A percentile compares a stretch with the other conserved stretches of the same genome.
Conservation (phyloP, 2,113 vertebrate species). For the Pantherophis guttatus region DNA sequence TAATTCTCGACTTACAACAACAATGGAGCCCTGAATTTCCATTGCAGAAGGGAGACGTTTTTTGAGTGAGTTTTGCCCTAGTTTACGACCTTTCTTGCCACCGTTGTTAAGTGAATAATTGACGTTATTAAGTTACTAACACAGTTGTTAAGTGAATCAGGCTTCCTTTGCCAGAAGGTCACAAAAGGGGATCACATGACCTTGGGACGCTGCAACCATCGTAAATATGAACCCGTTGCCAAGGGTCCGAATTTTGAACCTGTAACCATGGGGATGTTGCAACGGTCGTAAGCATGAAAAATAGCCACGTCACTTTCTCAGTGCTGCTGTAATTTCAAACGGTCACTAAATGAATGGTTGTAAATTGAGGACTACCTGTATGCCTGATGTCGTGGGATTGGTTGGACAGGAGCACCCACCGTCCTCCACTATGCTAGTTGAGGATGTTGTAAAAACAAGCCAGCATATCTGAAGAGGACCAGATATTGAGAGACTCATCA, state of each 20-base stretch:
- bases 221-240: neutral
- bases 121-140: neutral
- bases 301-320: neutral
- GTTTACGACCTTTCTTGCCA: neutral
- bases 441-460: neutral
- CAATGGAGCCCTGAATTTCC: neutral
- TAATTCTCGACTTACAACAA: neutral
- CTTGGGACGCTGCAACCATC: neutral
- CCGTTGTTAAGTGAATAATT: neutral
- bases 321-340: neutral
- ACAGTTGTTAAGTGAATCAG: neutral
- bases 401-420: neutral
- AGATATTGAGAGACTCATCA: neutral
- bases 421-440: neutral
- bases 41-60: neutral
- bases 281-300: neutral
- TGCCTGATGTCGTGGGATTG: neutral
- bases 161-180: too few species aligned
- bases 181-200: too few species aligned
- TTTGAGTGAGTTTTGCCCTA: neutral
- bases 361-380: neutral
- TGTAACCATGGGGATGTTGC: neutral
- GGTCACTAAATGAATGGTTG: neutral
- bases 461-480: neutral
- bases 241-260: neutral